These are phyloP conservation scores for Alviniconcha marisindica DNA, from an alignment of 1,140 invertebrate genomes.

Conservation along the genomic window DNA sequence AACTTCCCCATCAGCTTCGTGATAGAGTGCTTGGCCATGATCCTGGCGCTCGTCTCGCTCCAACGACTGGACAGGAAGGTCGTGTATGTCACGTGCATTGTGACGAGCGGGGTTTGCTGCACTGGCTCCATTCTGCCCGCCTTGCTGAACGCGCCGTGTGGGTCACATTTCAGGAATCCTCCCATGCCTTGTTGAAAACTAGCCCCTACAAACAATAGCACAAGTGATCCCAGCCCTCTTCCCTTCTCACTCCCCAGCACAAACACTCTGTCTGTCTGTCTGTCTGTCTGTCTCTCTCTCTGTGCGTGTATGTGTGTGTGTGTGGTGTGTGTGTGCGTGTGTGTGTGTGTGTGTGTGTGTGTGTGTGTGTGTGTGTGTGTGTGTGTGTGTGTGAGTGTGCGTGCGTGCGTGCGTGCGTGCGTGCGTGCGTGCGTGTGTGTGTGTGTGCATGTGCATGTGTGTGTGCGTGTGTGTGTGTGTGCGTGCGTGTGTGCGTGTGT, in stretches of 20 bases:
- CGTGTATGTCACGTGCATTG: background rate
- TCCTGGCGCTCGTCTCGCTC: too few species aligned
- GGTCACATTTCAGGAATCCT: background rate
- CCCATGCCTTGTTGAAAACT: background rate
- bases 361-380: conserved; percentile 5
- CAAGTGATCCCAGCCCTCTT: background rate
- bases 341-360: conserved; percentile 6
- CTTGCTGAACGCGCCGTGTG: background rate
- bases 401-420: background rate
- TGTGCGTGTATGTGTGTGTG: background rate
- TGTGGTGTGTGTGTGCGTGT: background rate
- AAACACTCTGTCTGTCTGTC: background rate
- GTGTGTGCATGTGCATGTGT: conserved; percentile 1
- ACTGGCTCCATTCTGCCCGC: background rate
- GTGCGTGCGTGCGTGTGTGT: conserved; percentile 11
- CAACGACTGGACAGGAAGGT: too few species aligned
- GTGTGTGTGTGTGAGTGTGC: conserved; percentile 8
- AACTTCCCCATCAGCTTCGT: too few species aligned
- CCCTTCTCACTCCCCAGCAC: background rate
- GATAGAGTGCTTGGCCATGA: too few species aligned
- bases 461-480: conserved; percentile 4
- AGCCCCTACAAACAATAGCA: background rate
- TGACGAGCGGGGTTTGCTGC: background rate
- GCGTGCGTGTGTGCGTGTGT: conserved; percentile 10
- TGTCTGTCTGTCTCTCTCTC: background rate